Evolutionary conservation across 2,797 vertebrate genomes (phyloP).

Genomic region (Eidolon dupreanum): DNA sequence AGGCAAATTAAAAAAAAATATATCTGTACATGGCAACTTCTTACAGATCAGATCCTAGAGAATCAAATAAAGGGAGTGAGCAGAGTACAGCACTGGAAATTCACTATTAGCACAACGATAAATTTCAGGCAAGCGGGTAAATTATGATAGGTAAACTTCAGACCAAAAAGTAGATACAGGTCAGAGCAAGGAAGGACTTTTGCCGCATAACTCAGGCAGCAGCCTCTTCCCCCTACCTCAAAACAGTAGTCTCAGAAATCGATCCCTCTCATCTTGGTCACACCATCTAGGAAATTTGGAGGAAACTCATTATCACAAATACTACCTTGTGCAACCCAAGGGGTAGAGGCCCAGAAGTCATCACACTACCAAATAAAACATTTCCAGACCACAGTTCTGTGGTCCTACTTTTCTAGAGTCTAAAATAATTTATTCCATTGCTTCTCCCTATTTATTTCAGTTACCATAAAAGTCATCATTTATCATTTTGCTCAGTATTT

Average conservation of each 20-base stretch:
- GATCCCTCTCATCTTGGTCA: not conserved
- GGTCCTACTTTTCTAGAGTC: not conserved
- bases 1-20: not conserved
- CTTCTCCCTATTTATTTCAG: not conserved
- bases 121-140: not conserved
- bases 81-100: not conserved
- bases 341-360: not conserved
- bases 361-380: not conserved
- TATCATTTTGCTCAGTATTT: not conserved
- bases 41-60: not conserved
- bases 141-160: not conserved
- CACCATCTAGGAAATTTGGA: not conserved
- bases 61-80: not conserved
- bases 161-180: fast-evolving
- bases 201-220: not conserved
- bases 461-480: not conserved
- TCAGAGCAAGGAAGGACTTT: not conserved
- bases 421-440: not conserved
- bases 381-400: not conserved
- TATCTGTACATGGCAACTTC: not conserved
- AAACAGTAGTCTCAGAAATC: fast-evolving
- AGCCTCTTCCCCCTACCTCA: fast-evolving
- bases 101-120: not conserved
- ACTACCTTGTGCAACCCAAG: not conserved
- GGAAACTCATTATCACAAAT: not conserved